These are phyloP conservation scores for Chamaea fasciata DNA, from an alignment of 2,113 vertebrate species.

Conservation along the genomic window DNA sequence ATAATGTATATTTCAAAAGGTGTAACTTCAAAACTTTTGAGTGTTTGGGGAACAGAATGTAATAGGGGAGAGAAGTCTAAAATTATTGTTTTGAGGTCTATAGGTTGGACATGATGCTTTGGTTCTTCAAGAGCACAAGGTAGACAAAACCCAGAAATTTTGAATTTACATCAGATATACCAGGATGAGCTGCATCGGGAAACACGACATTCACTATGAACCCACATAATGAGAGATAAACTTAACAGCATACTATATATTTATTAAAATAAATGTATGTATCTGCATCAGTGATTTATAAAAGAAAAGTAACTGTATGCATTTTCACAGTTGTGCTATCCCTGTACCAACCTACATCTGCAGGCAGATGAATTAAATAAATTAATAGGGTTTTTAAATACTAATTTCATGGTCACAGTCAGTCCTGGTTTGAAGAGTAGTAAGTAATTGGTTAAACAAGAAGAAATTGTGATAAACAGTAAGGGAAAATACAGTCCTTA, in stretches of 20 bases:
- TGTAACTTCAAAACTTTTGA: not conserved
- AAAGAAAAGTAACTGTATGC: not conserved
- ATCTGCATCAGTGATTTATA: not conserved
- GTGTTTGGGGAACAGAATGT: not conserved
- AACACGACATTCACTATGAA: not conserved
- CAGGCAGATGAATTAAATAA: not conserved
- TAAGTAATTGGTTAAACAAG: not conserved
- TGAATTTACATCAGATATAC: not conserved
- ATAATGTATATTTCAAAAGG: not conserved
- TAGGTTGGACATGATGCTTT: rapidly evolving
- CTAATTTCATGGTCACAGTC: not conserved
- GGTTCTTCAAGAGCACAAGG: not conserved
- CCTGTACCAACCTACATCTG: not conserved
- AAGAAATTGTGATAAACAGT: not conserved
- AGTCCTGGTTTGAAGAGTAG: not conserved
- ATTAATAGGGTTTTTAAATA: not conserved
- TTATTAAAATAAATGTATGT: not conserved
- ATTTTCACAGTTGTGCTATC: not conserved
- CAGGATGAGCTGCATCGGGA: not conserved
- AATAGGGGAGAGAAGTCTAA: not conserved
- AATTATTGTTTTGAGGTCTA: not conserved
- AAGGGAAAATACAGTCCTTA: not conserved
- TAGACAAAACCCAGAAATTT: not conserved
- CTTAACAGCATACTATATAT: not conserved
- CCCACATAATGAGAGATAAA: not conserved